A percentile compares a stretch with the other conserved stretches of the same genome.
These are phyloP conservation scores for Herpetotheres cachinnans DNA, from an alignment of 2,113 vertebrate species.

Conservation along the genomic window DNA sequence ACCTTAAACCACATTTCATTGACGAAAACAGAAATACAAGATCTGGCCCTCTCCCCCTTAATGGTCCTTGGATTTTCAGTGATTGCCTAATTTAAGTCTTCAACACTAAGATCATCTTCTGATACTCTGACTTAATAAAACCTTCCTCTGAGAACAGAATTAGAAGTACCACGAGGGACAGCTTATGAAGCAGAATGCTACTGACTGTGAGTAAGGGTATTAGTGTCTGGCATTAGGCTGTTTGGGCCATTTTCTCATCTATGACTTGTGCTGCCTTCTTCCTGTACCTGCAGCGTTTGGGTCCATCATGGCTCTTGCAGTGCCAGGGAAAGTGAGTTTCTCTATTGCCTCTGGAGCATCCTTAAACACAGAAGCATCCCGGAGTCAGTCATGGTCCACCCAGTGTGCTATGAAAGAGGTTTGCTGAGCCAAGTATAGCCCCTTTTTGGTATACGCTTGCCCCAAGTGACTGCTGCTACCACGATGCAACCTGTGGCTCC, in stretches of 20 bases:
- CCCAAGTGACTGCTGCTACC: rapidly evolving
- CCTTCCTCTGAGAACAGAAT: not conserved
- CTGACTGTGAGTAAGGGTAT: conserved; percentile 32
- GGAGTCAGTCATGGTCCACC: not conserved
- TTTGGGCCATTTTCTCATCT: not conserved
- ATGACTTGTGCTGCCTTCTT: not conserved
- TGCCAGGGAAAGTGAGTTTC: not conserved
- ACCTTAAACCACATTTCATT: conserved; percentile 17
- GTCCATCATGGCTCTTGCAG: not conserved
- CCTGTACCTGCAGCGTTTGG: rapidly evolving
- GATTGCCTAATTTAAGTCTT: conserved; percentile 32
- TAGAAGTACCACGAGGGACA: not conserved
- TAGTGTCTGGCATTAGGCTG: not conserved
- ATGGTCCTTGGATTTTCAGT: not conserved
- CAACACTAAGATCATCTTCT: conserved; percentile 25
- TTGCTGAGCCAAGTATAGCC: not conserved
- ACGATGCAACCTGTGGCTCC: not conserved
- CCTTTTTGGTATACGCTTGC: rapidly evolving
- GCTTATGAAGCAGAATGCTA: conserved; percentile 25
- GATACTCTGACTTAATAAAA: conserved; percentile 28
- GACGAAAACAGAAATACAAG: conserved; percentile 44
- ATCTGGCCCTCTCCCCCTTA: not conserved
- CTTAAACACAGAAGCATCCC: not conserved
- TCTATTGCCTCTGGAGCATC: not conserved
- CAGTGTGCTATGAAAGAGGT: not conserved